Percentiles rank a stretch among this genome's conserved stretches.
These are phyloP conservation scores for Phylloscopus trochilus DNA, from an alignment of 2,113 vertebrate genomes.

Conservation along the genomic window DNA sequence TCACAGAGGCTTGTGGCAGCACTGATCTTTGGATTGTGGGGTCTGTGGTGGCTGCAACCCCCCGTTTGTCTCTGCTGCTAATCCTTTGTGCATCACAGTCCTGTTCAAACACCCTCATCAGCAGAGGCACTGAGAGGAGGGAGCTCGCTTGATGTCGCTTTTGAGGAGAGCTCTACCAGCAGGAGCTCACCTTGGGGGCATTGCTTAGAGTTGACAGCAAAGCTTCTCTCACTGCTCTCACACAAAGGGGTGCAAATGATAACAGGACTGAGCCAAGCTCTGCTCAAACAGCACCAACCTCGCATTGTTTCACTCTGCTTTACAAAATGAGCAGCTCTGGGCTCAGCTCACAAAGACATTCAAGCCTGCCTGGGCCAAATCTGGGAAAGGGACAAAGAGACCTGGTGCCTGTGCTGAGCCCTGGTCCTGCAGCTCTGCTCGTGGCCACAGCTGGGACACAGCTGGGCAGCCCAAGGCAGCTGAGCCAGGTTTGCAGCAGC, in stretches of 20 bases:
- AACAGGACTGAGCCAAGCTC: neutral
- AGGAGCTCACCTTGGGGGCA: neutral
- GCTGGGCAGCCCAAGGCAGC: neutral
- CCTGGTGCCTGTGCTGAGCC: neutral
- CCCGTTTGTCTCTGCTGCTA: neutral
- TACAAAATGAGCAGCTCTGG: neutral
- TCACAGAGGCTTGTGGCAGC: neutral
- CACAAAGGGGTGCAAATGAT: neutral
- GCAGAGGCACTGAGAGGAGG: neutral
- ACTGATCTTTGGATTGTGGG: neutral
- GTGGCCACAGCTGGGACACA: neutral
- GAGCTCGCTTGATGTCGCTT: neutral
- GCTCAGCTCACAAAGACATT: neutral
- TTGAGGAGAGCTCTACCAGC: neutral
- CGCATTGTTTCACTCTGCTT: neutral
- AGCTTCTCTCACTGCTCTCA: neutral
- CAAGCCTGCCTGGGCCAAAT: neutral
- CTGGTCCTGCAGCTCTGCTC: neutral
- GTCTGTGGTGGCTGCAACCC: neutral
- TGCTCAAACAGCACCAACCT: neutral
- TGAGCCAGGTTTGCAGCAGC: neutral
- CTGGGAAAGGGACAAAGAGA: neutral
- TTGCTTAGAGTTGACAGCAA: neutral
- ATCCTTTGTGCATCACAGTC: neutral
- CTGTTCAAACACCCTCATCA: neutral